Evolutionary conservation across 1,140 invertebrate genomes (phyloP).

Genomic region (Platyura marginata): DNA sequence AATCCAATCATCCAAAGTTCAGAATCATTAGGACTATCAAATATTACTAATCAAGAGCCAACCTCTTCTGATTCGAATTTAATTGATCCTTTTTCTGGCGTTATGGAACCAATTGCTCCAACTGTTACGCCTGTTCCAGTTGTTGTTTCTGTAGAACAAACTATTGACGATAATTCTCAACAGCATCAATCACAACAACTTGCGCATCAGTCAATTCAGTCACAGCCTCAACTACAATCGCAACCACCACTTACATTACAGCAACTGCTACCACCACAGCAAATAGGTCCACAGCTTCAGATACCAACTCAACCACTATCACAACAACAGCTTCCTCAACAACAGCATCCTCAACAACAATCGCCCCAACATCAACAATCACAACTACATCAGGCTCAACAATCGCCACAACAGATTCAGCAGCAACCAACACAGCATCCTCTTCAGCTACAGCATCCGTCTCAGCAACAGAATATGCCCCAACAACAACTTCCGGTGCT

Average conservation of each 20-base stretch:
- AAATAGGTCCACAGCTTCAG: conserved; percentile 13
- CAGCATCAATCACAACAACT: conserved; percentile 17
- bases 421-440: conserved; percentile 6
- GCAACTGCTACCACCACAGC: conserved; percentile 7
- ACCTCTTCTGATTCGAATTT: neutral
- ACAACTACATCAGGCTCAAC: neutral
- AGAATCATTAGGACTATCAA: conserved; percentile 10
- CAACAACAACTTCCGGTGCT: neutral
- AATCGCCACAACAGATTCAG: conserved; percentile 8
- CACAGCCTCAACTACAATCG: conserved; percentile 9
- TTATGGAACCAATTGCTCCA: neutral
- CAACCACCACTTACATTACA: conserved; percentile 14
- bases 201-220: neutral
- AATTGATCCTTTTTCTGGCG: neutral
- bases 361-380: neutral
- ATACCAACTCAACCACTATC: conserved; percentile 2
- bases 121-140: conserved; percentile 1
- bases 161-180: conserved; percentile 8
- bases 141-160: conserved; percentile 8
- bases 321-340: neutral
- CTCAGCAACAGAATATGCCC: neutral
- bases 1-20: conserved; percentile 7
- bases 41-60: neutral
- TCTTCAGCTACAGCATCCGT: too few relatives aligned
- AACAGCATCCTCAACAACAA: neutral